Evolutionary conservation across 2,113 vertebrate species (phyloP), one percentile per base, ranked within the genome.

Genomic region (Leiothrix lutea): DNA sequence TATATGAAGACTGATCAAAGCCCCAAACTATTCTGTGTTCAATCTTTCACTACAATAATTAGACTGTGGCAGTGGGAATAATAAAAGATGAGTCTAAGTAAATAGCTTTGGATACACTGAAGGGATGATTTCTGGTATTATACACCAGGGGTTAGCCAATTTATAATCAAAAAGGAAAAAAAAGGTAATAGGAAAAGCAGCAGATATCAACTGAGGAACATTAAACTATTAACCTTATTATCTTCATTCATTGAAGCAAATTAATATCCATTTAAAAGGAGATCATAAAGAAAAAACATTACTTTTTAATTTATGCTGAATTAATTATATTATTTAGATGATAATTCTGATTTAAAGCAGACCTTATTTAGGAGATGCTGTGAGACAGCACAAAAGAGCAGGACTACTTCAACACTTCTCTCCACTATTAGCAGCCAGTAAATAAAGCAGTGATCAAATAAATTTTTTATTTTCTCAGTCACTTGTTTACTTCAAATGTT

Each of bases 141-240:
- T 95, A 90, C 90, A 94, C 94, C 72, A 88, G 96, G 92, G 94
- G 93, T 95, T 95, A 96, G 94, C n/a, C 88, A 96, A 97, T 96
- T 96, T 95, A 95, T 96, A 95, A 96, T 94, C 92, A 97, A 96
- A 97, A 95, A 58, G 60, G 56, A 42, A 95, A 95, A 96, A 96
- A 96, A 96, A 95, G 70, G 94, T 95, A 96, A 97, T 93, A 88
- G 94, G 92, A 93, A 94, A 94, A 93, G 72, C 94, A 94, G 91
- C 87, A 90, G 90, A 95, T 82, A 96, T 47, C 92, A 97, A 71
- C 94, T 64, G 90, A 93, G 85, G 82, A 96, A 91, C 83, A 94
- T 95, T 97, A 97, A 96, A 97, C 94, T 96, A 95, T 96, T 97
- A 96, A 97, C 96, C 95, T 97, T 97, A 95, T 96, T 95, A 95